Percentiles rank a stretch among this genome's conserved stretches.
Conservation (phyloP, 2,113 vertebrate species). For the Calidris pygmaea region DNA sequence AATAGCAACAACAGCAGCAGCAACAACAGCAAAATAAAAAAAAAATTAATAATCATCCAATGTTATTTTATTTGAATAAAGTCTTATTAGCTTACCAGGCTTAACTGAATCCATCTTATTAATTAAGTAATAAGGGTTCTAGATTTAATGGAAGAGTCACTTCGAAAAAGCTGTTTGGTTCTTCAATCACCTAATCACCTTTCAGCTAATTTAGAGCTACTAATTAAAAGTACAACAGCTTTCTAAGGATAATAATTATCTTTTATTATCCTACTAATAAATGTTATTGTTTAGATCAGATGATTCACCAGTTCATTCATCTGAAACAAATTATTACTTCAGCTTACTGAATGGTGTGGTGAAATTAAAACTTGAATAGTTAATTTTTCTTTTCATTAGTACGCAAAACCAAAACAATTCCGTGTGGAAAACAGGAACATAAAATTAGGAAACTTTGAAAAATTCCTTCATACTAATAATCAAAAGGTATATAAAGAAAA, state of each 20-base stretch:
- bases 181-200: background rate
- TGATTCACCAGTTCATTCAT: constrained; percentile 45
- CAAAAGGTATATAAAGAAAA: background rate
- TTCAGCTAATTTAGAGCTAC: constrained; percentile 25
- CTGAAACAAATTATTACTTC: constrained; percentile 49
- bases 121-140: background rate
- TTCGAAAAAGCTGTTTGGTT: constrained; percentile 14
- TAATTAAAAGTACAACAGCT: constrained; percentile 39
- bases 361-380: background rate
- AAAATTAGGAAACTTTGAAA: background rate
- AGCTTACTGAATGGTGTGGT: background rate
- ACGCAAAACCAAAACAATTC: background rate
- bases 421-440: background rate
- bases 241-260: constrained; percentile 22
- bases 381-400: background rate
- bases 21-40: accelerated
- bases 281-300: constrained; percentile 14
- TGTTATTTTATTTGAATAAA: background rate
- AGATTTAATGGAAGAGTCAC: background rate
- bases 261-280: constrained; percentile 22
- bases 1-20: background rate
- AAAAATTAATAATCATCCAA: no score
- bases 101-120: background rate
- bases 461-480: background rate
- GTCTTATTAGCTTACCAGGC: background rate